Conservation (phyloP, 2,113 vertebrate genomes). For the Hemichromis elongatus region DNA sequence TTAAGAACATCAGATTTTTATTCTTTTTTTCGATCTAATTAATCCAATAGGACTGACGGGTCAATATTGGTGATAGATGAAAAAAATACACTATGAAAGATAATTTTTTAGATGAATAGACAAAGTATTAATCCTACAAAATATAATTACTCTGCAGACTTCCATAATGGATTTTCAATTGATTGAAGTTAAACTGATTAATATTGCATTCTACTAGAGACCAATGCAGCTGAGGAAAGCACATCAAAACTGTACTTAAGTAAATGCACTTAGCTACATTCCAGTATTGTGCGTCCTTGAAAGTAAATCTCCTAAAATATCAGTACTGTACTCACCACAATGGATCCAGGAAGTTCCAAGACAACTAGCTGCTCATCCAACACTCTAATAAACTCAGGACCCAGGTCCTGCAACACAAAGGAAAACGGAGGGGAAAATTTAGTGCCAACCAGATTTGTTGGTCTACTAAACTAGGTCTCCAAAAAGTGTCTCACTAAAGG, state of each 20-base stretch:
- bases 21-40: background rate
- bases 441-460: fast-evolving
- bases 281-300: background rate
- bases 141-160: background rate
- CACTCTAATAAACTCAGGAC: conserved; percentile 81
- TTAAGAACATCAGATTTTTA: background rate
- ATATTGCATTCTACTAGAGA: background rate
- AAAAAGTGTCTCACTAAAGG: no score
- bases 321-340: conserved; percentile 73
- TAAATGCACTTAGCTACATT: background rate
- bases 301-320: background rate
- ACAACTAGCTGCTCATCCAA: conserved; percentile 74
- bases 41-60: background rate
- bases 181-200: background rate
- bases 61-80: background rate
- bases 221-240: background rate
- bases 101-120: background rate
- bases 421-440: background rate
- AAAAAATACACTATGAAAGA: background rate
- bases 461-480: no score
- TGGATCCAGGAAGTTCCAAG: conserved; percentile 82
- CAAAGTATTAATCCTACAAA: background rate
- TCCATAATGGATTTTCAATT: fast-evolving
- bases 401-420: conserved; percentile 67
- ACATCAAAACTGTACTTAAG: background rate